Percentiles rank a stretch among this genome's conserved stretches.
phyloP scores from a whole-genome alignment of 1,140 invertebrate genomes.

The Drosophila murphyi region DNA sequence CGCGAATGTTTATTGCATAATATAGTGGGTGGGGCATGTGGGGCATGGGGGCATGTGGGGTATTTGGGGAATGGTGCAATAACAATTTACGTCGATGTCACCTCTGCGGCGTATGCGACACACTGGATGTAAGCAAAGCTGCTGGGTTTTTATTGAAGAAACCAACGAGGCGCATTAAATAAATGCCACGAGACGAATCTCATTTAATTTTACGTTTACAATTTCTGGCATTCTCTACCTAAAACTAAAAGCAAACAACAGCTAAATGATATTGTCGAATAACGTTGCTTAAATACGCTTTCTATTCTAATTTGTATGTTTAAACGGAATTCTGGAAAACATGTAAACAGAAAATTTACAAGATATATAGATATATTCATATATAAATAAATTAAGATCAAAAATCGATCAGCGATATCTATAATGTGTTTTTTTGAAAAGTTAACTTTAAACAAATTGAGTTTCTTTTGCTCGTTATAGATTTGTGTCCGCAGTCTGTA shows the following conservation, averaged over 20 bases:
- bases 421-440: not conserved
- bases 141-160: conserved; percentile 53
- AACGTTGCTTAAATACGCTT: conserved; percentile 8
- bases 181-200: conserved; percentile 70
- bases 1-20: conserved; percentile 61
- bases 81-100: conserved; percentile 60
- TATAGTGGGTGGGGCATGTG: not conserved
- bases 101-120: conserved; percentile 51
- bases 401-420: not conserved
- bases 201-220: conserved; percentile 75
- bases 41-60: not conserved
- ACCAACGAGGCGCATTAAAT: conserved; percentile 69
- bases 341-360: not conserved
- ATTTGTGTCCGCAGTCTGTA: no score
- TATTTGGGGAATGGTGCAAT: conserved; percentile 24
- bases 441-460: no score
- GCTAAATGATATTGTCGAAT: not conserved
- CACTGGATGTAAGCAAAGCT: conserved; percentile 35
- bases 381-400: not conserved
- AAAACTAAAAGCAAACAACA: conserved; percentile 10
- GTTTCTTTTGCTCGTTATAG: no score
- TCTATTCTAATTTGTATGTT: not conserved
- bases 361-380: not conserved
- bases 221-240: conserved; percentile 47
- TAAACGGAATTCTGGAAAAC: no score